phyloP scores from a whole-genome alignment of 1,140 invertebrate genomes.

The Eupristina koningsbergeri region DNA sequence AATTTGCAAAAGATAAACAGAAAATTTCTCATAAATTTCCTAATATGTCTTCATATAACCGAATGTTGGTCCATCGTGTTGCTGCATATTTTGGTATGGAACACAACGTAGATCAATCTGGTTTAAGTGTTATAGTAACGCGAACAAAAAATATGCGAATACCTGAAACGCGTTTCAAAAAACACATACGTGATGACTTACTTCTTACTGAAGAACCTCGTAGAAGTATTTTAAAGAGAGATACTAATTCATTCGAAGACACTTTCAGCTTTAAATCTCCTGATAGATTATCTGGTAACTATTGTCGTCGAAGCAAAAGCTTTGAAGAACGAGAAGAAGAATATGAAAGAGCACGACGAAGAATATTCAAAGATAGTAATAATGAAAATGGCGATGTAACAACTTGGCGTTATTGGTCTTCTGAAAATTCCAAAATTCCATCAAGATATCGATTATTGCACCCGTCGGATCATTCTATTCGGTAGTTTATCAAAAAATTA shows the following conservation, averaged over 20 bases:
- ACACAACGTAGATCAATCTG: slow-evolving; percentile 92
- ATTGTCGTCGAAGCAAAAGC: slow-evolving; percentile 86
- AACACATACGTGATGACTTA: slow-evolving; percentile 76
- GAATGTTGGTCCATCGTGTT: slow-evolving; percentile 94
- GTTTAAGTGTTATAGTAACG: slow-evolving; percentile 88
- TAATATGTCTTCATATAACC: slow-evolving; percentile 93
- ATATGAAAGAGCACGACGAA: slow-evolving; percentile 84
- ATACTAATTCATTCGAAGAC: slow-evolving; percentile 86
- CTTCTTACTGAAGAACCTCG: slow-evolving; percentile 79
- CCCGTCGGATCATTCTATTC: slow-evolving; percentile 64
- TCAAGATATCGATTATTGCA: slow-evolving; percentile 67
- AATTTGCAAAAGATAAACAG: slow-evolving; percentile 87
- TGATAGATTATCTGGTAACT: slow-evolving; percentile 77
- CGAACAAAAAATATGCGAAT: slow-evolving; percentile 85
- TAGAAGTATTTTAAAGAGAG: slow-evolving; percentile 88
- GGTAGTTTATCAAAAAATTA: slow-evolving; percentile 52
- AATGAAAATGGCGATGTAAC: slow-evolving; percentile 66
- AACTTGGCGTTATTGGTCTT: slow-evolving; percentile 74
- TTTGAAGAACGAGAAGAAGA: slow-evolving; percentile 92
- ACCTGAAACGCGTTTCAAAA: slow-evolving; percentile 79
- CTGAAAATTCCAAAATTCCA: slow-evolving; percentile 67
- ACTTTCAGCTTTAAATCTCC: slow-evolving; percentile 76
- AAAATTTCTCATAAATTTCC: slow-evolving; percentile 88
- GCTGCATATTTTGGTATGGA: slow-evolving; percentile 95
- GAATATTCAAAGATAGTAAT: slow-evolving; percentile 83